Percentiles rank a stretch among this genome's conserved stretches.
Conservation (phyloP, 2,888 invertebrate genomes). For the Leucoptera coffeella region DNA sequence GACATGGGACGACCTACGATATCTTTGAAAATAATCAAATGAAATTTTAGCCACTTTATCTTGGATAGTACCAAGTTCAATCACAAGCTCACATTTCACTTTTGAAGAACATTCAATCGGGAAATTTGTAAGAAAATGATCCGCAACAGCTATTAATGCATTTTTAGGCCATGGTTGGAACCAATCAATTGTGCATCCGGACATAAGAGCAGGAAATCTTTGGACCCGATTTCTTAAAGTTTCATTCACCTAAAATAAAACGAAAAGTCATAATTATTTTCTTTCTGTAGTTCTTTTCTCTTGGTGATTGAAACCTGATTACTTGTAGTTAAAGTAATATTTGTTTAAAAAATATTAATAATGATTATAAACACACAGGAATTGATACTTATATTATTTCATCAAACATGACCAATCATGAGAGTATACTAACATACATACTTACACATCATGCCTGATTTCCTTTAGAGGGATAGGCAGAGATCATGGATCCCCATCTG, state of each 20-base stretch:
- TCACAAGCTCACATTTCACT: constrained; percentile 81
- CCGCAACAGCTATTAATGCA: constrained; percentile 86
- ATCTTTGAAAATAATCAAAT: constrained; percentile 78
- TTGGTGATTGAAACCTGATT: no score
- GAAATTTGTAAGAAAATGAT: constrained; percentile 85
- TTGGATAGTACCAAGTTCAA: constrained; percentile 88
- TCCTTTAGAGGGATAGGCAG: no score
- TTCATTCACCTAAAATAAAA: constrained; percentile 81
- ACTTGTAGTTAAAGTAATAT: no score
- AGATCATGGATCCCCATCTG: no score
- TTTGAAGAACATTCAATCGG: constrained; percentile 79
- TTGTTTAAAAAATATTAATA: no score
- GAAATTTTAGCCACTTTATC: constrained; percentile 85
- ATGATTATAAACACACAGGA: no score
- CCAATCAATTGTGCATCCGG: constrained; percentile 98
- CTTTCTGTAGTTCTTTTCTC: no score
- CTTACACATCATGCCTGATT: no score
- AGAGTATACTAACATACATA: no score
- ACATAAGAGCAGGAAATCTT: constrained; percentile 90
- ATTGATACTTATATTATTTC: no score
- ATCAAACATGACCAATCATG: no score
- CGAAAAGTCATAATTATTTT: no score
- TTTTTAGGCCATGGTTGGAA: constrained; percentile 97
- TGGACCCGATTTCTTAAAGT: constrained; percentile 87
- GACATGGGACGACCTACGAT: constrained; percentile 86